phyloP scores from a whole-genome alignment of 2,888 invertebrate genomes.

The Calameuta pallipes region DNA sequence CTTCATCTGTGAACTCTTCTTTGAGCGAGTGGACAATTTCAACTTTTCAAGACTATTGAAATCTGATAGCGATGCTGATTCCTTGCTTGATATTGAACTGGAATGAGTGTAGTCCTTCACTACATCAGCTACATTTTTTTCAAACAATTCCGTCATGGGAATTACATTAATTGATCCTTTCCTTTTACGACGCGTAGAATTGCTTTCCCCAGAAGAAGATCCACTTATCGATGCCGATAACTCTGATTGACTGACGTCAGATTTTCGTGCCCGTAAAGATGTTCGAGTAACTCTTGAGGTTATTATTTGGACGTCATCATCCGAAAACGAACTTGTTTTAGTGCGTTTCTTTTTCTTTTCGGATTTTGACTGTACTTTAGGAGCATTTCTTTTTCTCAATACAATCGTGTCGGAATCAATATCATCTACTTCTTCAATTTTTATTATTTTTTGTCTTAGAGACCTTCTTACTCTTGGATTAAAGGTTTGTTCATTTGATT shows the following conservation, averaged over 20 bases:
- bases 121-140: background rate
- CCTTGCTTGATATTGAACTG: slow-evolving; percentile 24
- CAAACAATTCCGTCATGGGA: background rate
- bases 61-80: slow-evolving; percentile 11
- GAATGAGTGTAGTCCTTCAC: slow-evolving; percentile 5
- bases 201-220: background rate
- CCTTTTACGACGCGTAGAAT: background rate
- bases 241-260: background rate
- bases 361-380: background rate
- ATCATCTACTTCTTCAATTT: background rate
- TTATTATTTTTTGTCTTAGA: background rate
- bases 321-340: background rate
- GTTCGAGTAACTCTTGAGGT: background rate
- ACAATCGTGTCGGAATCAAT: background rate
- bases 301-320: background rate
- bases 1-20: background rate
- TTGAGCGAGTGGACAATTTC: background rate
- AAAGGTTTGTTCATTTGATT: background rate
- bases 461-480: background rate
- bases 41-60: slow-evolving; percentile 21
- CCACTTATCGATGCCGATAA: background rate
- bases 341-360: background rate
- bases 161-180: background rate
- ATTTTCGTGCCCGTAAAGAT: background rate
- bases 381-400: background rate